Evolutionary conservation across 2,888 invertebrate genomes (phyloP), one percentile per base, ranked within the genome.

Genomic region (Entomobrya multifasciata): DNA sequence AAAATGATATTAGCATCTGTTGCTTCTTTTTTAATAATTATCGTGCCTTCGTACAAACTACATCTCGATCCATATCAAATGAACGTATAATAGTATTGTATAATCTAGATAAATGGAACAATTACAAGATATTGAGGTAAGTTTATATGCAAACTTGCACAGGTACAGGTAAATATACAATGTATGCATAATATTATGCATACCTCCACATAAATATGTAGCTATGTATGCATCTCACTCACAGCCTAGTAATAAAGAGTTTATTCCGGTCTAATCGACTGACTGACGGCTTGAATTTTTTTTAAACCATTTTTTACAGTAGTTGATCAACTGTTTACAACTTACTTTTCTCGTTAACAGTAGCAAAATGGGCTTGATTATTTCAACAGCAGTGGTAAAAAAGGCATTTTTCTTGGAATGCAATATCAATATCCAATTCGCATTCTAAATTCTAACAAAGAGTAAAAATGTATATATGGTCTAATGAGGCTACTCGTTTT

Each of bases 271-370:
- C 44, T 67, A 67, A 67, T 67, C 44, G 67, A 44, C 41, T n/a
- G n/a, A n/a, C n/a, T 67, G 79, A 65, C 49, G 67, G 79, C 65
- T 80, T 55, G 67, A 79, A 60, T 72, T 22, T 57, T n/a, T n/a
- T 22, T 25, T 25, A 72, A 70, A 81, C 13, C 25, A 60, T 57
- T n/a, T n/a, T n/a, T n/a, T 25, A 57, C 49, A 47, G 77, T 78
- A 84, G 77, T 84, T 78, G 78, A 84, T 84, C 84, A 84, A 77
- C 84, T 67, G 70, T 84, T 84, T 84, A 78, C 83, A 83, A 83
- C 84, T 84, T 78, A 84, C 55, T 84, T 77, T 70, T 70, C 83
- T 83, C 83, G 77, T 83, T n/a, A n/a, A n/a, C 83, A 65, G 60
- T 41, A 25, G 65, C 17, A 78, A 67, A 44, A 70, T 77, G 27